Conservation (phyloP, 1,140 invertebrate genomes). For the Leucophenga varia region DNA sequence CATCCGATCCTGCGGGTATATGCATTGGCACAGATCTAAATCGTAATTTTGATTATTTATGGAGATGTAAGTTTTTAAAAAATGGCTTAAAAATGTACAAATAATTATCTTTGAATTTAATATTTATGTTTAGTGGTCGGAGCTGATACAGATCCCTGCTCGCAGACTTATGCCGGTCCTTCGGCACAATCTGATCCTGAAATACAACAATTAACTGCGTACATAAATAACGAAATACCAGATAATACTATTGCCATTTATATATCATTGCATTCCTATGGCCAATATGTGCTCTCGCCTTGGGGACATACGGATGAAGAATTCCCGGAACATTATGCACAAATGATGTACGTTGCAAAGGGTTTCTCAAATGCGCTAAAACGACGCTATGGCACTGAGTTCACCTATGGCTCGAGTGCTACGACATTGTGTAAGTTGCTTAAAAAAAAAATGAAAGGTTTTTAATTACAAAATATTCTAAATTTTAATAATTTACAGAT, state of each 20-base stretch:
- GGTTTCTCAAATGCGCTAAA: slow-evolving; percentile 55
- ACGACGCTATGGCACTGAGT: slow-evolving; percentile 55
- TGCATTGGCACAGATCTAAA: slow-evolving; percentile 69
- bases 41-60: slow-evolving; percentile 69
- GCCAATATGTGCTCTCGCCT: slow-evolving; percentile 57
- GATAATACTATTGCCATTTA: slow-evolving; percentile 55
- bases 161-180: slow-evolving; percentile 61
- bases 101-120: no score
- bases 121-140: slow-evolving; percentile 49
- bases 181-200: slow-evolving; percentile 65
- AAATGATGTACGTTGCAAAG: slow-evolving; percentile 57
- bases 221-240: slow-evolving; percentile 44
- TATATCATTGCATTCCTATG: slow-evolving; percentile 59
- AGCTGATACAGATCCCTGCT: slow-evolving; percentile 61
- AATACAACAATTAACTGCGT: slow-evolving; percentile 56
- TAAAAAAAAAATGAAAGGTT: no score
- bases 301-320: slow-evolving; percentile 54
- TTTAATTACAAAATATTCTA: no score
- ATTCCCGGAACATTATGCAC: slow-evolving; percentile 59
- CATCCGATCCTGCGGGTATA: slow-evolving; percentile 33
- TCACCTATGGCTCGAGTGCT: slow-evolving; percentile 58
- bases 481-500: slow-evolving; percentile 37
- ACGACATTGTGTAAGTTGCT: slow-evolving; percentile 58
- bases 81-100: neutral
- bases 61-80: slow-evolving; percentile 59